Base-by-base conservation (phyloP, 2,797 vertebrate species). In the Enoplosus armatus region DNA sequence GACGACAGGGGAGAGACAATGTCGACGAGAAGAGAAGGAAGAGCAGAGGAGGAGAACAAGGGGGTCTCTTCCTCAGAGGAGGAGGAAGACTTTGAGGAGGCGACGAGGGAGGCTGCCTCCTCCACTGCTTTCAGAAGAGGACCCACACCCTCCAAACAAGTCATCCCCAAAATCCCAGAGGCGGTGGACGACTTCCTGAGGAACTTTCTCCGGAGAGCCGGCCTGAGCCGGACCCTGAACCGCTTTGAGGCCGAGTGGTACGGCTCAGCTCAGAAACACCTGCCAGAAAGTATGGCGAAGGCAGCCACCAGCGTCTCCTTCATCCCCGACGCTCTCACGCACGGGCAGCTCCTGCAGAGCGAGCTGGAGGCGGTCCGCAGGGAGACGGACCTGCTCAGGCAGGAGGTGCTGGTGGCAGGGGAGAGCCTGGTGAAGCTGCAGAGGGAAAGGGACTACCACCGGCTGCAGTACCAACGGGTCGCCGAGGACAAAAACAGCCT, bases 201-300 rank as follows among this genome's bases (percentile, higher is more conserved):
- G 86, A 99, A 98, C 92, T 97, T 97, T 82, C 94, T 99, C 2
- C 94, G 94, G 60, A 95, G 93, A 85, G 41, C 94, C 84, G 95
- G 96, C 48, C 96, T 99, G 96, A 94, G 53, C 51, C 96, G 93
- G 89, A 98, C 97, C 4, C 87, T 98, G 69, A 83, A 95, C 62
- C 94, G 95, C 91, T 99, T 99, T 86, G 96, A 99, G 53, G 93
- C 88, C 0, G 98, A 99, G 94, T 98, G 98, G 97, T 97, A 97
- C 45, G 93, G 96, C 29, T 90, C 95, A 20, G 71, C 31, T 76
- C 72, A 61, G 6, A 64, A 7, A 6, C 16, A n/a, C 37, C 62
- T 75, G 41, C 29, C 27, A 2, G 55, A 71, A n/a, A n/a, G n/a
- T n/a, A n/a, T n/a, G n/a, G n/a, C n/a, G n/a, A n/a, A n/a, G n/a